Conservation (phyloP, 1,140 invertebrate genomes). For the Phthorimaea operculella region DNA sequence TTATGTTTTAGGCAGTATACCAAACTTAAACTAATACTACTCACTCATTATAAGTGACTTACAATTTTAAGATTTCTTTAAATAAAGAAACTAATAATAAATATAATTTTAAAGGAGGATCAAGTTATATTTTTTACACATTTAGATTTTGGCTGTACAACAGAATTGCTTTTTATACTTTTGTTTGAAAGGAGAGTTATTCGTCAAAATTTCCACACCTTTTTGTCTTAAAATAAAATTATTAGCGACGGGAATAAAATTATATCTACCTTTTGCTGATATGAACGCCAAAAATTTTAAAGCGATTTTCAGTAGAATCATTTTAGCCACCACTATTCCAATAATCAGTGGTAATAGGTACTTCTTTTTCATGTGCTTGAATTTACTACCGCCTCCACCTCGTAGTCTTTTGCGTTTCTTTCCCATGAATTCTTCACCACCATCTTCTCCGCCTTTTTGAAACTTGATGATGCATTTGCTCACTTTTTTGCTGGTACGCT, state of each 20-base stretch:
- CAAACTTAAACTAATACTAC: no score
- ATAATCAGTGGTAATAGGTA: conserved; percentile 70
- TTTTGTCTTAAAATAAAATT: no score
- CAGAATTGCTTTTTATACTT: no score
- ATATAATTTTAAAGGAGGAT: no score
- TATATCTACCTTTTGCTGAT: conserved; percentile 59
- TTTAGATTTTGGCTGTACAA: no score
- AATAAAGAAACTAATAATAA: no score
- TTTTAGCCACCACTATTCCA: conserved; percentile 72
- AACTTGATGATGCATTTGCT: conserved; percentile 46
- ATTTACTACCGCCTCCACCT: conserved; percentile 18
- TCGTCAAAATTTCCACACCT: no score
- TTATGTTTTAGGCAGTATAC: no score
- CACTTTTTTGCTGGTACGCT: conserved; percentile 24
- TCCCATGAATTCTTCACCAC: background rate
- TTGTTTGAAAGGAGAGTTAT: no score
- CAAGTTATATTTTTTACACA: no score
- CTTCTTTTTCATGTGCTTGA: conserved; percentile 41
- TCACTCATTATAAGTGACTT: no score
- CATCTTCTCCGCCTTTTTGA: conserved; percentile 19
- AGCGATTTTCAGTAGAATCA: conserved; percentile 71
- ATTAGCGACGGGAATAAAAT: background rate
- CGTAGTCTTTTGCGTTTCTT: conserved; percentile 21
- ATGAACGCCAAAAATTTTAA: conserved; percentile 72
- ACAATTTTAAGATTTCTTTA: no score